These are phyloP conservation scores for Pasiphila rectangulata DNA, from an alignment of 2,888 invertebrate species.

Conservation along the genomic window DNA sequence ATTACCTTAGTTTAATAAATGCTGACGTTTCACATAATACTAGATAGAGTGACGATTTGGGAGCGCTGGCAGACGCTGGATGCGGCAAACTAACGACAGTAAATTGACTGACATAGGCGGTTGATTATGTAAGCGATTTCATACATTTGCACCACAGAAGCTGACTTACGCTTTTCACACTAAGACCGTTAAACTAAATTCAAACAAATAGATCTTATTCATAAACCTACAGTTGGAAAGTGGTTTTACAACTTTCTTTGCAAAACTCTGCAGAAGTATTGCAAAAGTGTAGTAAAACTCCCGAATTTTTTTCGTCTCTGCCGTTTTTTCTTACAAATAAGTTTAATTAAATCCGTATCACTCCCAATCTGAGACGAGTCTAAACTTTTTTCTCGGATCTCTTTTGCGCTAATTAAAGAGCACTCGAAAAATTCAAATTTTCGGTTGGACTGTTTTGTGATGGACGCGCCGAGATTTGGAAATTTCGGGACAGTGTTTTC, in stretches of 20 bases:
- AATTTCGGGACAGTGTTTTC: constrained; percentile 11
- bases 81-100: too few relatives aligned
- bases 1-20: too few relatives aligned
- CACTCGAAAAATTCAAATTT: constrained; percentile 38
- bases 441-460: constrained; percentile 31
- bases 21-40: too few relatives aligned
- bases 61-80: too few relatives aligned
- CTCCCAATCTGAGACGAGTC: constrained; percentile 38
- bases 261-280: constrained; percentile 23
- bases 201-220: too few relatives aligned
- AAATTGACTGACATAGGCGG: too few relatives aligned
- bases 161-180: too few relatives aligned
- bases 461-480: constrained; percentile 10
- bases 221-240: too few relatives aligned
- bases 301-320: constrained; percentile 37
- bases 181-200: too few relatives aligned
- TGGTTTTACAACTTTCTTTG: constrained; percentile 8
- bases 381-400: constrained; percentile 39
- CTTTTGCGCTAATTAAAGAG: constrained; percentile 46
- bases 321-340: constrained; percentile 42
- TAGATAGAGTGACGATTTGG: too few relatives aligned
- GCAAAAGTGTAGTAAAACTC: constrained; percentile 21
- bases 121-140: too few relatives aligned
- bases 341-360: constrained; percentile 59
- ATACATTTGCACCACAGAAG: too few relatives aligned